These are phyloP conservation scores for Amphiprion ocellaris DNA, from an alignment of 2,113 vertebrate species.

Conservation along the genomic window DNA sequence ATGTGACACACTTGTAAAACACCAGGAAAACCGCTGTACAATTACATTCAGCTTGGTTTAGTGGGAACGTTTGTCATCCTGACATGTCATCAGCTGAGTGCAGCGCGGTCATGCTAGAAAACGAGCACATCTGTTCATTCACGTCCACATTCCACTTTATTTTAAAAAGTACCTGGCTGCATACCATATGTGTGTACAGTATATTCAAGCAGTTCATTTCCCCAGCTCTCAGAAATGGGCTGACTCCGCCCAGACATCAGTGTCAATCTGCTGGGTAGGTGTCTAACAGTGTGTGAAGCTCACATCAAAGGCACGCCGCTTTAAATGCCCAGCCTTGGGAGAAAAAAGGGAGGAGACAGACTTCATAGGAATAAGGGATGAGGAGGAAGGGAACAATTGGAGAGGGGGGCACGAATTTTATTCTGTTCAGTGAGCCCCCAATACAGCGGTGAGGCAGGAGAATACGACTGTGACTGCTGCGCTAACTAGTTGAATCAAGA, in stretches of 20 bases:
- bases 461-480: not conserved
- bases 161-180: conserved; percentile 46
- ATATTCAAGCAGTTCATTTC: conserved; percentile 41
- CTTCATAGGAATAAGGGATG: conserved; percentile 54
- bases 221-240: conserved; percentile 51
- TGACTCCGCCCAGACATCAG: conserved; percentile 62
- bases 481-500: conserved; percentile 40
- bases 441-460: conserved; percentile 12
- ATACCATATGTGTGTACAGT: conserved; percentile 22
- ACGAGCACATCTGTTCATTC: conserved; percentile 59
- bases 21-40: conserved; percentile 41
- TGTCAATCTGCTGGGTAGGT: conserved; percentile 75
- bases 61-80: conserved; percentile 64
- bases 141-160: conserved; percentile 27
- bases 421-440: conserved; percentile 43
- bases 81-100: conserved; percentile 62
- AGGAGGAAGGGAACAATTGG: conserved; percentile 49
- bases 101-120: conserved; percentile 13
- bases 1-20: conserved; percentile 52
- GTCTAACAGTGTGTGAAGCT: conserved; percentile 76
- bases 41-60: conserved; percentile 45
- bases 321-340: conserved; percentile 63
- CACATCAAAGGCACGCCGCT: conserved; percentile 72
- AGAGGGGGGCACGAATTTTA: conserved; percentile 39
- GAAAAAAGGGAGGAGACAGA: conserved; percentile 41